Conservation (phyloP, 2,113 vertebrate species). For the Struthidea cinerea region DNA sequence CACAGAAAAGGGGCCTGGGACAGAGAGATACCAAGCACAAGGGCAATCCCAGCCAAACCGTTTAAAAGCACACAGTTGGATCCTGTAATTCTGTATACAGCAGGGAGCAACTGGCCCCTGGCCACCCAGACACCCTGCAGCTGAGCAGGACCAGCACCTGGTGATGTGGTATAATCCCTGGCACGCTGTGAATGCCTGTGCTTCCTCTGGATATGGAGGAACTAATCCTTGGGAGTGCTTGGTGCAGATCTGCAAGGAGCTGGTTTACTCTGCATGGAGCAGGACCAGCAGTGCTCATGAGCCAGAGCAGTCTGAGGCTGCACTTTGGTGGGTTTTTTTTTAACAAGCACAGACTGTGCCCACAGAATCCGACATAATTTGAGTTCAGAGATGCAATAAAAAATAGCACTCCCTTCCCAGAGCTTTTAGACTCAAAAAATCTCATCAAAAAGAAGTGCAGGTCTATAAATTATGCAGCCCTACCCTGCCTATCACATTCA, state of each 20-base stretch:
- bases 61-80: neutral
- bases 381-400: neutral
- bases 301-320: neutral
- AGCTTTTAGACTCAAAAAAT: constrained; percentile 28
- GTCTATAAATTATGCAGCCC: constrained; percentile 29
- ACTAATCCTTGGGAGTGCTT: neutral
- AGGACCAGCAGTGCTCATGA: neutral
- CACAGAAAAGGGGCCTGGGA: neutral
- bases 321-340: neutral
- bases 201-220: neutral
- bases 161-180: neutral
- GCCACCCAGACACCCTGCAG: neutral
- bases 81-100: neutral
- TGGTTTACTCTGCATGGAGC: neutral
- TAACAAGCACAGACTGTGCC: neutral
- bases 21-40: neutral
- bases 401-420: neutral
- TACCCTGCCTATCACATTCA: neutral
- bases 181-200: fast-evolving
- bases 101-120: neutral
- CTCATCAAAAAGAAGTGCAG: constrained; percentile 34
- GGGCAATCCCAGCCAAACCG: neutral
- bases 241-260: neutral
- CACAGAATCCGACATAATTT: neutral
- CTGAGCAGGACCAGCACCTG: neutral